A percentile compares a stretch with the other conserved stretches of the same genome.
Conservation (phyloP, 2,888 invertebrate genomes). For the Ceriagrion tenellum region DNA sequence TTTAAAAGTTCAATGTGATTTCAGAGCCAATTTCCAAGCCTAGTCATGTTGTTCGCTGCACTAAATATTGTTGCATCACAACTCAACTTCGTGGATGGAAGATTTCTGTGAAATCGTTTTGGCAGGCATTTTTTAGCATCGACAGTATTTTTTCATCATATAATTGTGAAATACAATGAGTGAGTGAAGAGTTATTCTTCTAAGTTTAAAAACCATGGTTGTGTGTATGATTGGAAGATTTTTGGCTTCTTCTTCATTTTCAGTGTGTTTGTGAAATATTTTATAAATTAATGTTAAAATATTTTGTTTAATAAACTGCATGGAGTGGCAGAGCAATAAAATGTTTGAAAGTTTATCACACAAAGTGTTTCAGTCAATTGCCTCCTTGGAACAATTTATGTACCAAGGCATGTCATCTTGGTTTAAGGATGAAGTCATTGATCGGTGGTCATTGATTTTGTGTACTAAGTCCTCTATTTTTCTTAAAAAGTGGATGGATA, state of each 20-base stretch:
- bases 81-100: not conserved
- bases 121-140: not conserved
- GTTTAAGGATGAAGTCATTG: not conserved
- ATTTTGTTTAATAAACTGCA: conserved; percentile 1
- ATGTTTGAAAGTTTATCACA: not conserved
- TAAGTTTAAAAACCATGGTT: not conserved
- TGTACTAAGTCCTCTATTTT: not conserved
- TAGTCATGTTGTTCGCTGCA: not conserved
- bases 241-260: not conserved
- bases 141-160: not conserved
- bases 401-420: not conserved
- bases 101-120: not conserved
- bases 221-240: not conserved
- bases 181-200: not conserved
- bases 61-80: not conserved
- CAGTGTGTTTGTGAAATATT: not conserved
- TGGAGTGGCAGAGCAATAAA: conserved; percentile 11
- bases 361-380: not conserved
- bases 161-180: not conserved
- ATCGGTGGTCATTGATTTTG: not conserved
- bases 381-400: not conserved
- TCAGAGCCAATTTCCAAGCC: not conserved
- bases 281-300: not conserved
- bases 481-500: too few relatives aligned
- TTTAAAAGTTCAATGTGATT: not conserved